These are phyloP conservation scores for Sebastes flavidus DNA, from an alignment of 2,797 vertebrate genomes.

Conservation along the genomic window DNA sequence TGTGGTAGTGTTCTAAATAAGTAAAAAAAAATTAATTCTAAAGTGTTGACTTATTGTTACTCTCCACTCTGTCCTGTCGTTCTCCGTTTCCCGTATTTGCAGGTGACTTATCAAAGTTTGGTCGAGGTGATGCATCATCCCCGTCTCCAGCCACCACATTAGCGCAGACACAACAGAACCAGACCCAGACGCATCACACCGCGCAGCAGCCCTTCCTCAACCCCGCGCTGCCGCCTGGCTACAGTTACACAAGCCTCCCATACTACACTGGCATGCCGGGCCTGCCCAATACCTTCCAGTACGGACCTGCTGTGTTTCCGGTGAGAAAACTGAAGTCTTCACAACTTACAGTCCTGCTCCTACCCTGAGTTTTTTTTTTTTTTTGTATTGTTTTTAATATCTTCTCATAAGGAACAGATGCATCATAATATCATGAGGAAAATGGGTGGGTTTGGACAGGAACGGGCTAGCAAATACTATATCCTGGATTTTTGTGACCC, in stretches of 20 bases:
- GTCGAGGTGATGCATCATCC: slow-evolving; percentile 93
- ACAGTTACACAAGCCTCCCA: slow-evolving; percentile 99
- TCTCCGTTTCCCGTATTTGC: background rate
- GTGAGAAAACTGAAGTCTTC: slow-evolving; percentile 80
- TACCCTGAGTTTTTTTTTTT: background rate
- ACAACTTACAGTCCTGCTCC: background rate
- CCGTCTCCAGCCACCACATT: slow-evolving; percentile 95
- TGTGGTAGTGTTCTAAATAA: too few relatives aligned
- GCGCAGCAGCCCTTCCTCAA: slow-evolving; percentile 98
- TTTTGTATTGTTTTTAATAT: background rate
- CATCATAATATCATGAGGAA: background rate
- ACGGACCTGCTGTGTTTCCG: slow-evolving; percentile 98
- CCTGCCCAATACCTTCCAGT: slow-evolving; percentile 98
- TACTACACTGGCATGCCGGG: slow-evolving; percentile 98
- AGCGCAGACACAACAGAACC: slow-evolving; percentile 96
- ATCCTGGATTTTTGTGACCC: background rate
- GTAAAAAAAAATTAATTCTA: too few relatives aligned
- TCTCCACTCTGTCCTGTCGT: background rate
- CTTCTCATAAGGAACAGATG: background rate
- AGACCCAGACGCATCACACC: slow-evolving; percentile 95
- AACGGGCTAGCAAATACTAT: background rate
- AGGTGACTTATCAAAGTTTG: slow-evolving; percentile 96
- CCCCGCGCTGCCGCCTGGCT: slow-evolving; percentile 95
- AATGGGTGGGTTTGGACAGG: background rate
- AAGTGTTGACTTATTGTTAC: too few relatives aligned